phyloP scores from a whole-genome alignment of 2,113 vertebrate genomes.

The Tetraodon nigroviridis region DNA sequence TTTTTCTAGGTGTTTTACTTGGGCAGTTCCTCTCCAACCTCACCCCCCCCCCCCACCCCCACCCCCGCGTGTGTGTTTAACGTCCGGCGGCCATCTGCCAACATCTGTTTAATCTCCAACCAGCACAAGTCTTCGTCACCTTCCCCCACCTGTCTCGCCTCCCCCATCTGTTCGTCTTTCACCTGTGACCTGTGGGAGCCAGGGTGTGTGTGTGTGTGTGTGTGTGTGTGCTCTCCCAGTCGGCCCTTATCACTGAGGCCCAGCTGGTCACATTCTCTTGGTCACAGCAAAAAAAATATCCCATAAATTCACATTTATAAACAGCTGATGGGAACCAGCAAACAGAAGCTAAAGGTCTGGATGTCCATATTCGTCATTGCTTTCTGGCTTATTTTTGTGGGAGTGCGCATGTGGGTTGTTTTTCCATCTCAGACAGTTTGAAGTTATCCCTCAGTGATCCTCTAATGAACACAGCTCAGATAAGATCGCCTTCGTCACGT shows the following conservation, averaged over 20 bases:
- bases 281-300: too few species aligned
- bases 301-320: too few species aligned
- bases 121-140: slow-evolving; percentile 41
- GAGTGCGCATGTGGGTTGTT: slow-evolving; percentile 31
- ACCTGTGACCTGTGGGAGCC: slow-evolving; percentile 43
- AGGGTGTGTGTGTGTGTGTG: neutral
- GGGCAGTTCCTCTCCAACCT: slow-evolving; percentile 5
- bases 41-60: slow-evolving; percentile 3
- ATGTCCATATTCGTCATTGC: too few species aligned
- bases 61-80: slow-evolving; percentile 26
- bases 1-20: slow-evolving; percentile 17
- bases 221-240: slow-evolving; percentile 8
- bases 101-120: slow-evolving; percentile 66
- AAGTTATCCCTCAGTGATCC: slow-evolving; percentile 60
- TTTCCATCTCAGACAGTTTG: slow-evolving; percentile 53
- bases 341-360: too few species aligned
- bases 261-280: too few species aligned
- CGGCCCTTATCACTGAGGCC: too few species aligned
- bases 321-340: too few species aligned
- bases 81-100: slow-evolving; percentile 56
- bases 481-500: slow-evolving; percentile 50
- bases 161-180: slow-evolving; percentile 52
- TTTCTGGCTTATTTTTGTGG: slow-evolving; percentile 15
- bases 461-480: slow-evolving; percentile 61
- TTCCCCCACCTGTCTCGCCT: slow-evolving; percentile 31